phyloP scores from a whole-genome alignment of 2,888 invertebrate genomes.

The Petrolisthes manimaculis region DNA sequence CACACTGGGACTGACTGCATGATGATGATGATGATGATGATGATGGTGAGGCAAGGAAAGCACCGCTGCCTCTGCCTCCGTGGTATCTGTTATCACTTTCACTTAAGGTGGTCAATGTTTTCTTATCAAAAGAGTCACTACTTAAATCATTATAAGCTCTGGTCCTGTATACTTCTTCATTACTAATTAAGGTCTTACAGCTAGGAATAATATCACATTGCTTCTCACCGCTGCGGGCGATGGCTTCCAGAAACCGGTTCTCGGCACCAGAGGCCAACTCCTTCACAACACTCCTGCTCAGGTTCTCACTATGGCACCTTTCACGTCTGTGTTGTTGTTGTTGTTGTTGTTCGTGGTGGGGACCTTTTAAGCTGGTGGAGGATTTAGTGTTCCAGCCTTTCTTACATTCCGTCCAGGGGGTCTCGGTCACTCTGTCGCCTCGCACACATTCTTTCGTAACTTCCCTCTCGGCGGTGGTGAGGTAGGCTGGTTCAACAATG shows the following conservation, averaged over 20 bases:
- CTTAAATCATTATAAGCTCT: constrained; percentile 41
- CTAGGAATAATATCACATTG: constrained; percentile 61
- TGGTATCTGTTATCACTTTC: background rate
- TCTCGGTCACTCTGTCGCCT: background rate
- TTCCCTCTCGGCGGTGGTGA: background rate
- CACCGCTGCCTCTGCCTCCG: background rate
- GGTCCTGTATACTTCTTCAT: constrained; percentile 48
- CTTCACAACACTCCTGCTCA: constrained; percentile 30
- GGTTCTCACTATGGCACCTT: constrained; percentile 48
- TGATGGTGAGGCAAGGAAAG: background rate
- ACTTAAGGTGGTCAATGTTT: constrained; percentile 4
- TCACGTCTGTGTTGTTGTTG: constrained; percentile 10
- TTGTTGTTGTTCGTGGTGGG: too few relatives aligned
- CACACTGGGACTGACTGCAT: constrained; percentile 24
- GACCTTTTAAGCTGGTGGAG: constrained; percentile 7
- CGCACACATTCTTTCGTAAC: background rate
- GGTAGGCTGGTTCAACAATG: background rate
- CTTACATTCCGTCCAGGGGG: constrained; percentile 1
- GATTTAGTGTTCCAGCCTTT: constrained; percentile 8
- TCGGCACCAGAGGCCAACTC: constrained; percentile 51
- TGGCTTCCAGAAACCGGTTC: constrained; percentile 56
- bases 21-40: background rate
- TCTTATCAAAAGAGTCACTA: constrained; percentile 19
- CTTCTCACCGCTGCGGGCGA: constrained; percentile 50
- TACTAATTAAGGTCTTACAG: constrained; percentile 55